Evolutionary conservation across 1,140 invertebrate genomes (phyloP), one percentile per base, ranked within the genome.

Genomic region (Ridgeia piscesae): DNA sequence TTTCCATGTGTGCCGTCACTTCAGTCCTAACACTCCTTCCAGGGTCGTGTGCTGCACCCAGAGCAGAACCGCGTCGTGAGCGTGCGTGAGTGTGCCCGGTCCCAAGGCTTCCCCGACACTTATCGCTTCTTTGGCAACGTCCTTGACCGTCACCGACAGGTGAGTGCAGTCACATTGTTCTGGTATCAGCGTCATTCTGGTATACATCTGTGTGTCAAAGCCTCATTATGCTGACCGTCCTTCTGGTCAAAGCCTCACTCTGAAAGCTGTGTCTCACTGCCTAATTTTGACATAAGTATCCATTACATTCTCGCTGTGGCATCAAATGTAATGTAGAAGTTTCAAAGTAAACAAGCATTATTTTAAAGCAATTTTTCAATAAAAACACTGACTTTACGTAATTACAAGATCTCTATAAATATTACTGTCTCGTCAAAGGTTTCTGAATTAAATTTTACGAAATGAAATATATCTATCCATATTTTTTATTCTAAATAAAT

Each of bases 71-170:
- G 98, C 91, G 97, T 98, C 11, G 97, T 98, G 14, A 98, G 98
- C 94, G 98, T 98, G 17, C 95, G 98, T 33, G 98, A 98, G 95
- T 98, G 98, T 96, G 98, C 98, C 0, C 96, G 98, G 91, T 98
- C 98, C 33, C 98, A 99, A 96, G 98, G 98, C 88, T 98, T 98
- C 95, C 97, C 97, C 8, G 98, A 98, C 96, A 96, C 96, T 0
- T 98, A 98, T 94, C 95, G 97, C 88, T 98, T 98, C 96, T 97
- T 97, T 94, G 98, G 98, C 48, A 97, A 95, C 93, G 97, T 98
- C 93, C 95, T 97, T 77, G 98, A 98, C 94, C 98, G 98, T 94
- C 97, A 99, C 95, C 95, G 98, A 95, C 98, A 98, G 97, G 97
- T 98, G 93, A 92, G 93, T 90, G 89, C 11, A 21, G 17, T 33